Conservation (phyloP, 2,113 vertebrate species). For the Scytalopus superciliaris region DNA sequence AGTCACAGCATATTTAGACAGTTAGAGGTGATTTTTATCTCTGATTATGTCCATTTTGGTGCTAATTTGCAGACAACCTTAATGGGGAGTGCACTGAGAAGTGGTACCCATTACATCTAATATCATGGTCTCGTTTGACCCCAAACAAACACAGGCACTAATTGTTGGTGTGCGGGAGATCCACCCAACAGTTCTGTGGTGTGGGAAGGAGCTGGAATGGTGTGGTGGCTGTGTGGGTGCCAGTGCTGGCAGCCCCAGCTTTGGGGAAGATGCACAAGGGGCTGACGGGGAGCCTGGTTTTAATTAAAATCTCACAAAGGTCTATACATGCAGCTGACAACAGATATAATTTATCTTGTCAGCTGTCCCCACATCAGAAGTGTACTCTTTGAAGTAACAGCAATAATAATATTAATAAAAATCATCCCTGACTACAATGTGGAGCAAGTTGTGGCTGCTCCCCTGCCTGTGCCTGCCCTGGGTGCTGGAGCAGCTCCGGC, state of each 20-base stretch:
- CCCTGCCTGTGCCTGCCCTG: neutral
- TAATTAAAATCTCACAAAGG: slow-evolving; percentile 29
- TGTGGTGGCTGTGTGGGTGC: fast-evolving
- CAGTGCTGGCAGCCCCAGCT: neutral
- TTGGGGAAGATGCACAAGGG: neutral
- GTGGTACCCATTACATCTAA: fast-evolving
- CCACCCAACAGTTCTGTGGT: neutral
- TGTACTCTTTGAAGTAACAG: neutral
- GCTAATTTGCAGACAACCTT: neutral
- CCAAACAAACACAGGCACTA: fast-evolving
- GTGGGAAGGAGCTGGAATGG: neutral
- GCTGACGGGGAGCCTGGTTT: neutral
- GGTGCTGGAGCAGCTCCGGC: neutral
- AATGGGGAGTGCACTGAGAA: fast-evolving
- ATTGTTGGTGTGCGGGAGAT: neutral
- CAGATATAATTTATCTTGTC: slow-evolving; percentile 14
- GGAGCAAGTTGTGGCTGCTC: neutral
- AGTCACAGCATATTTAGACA: fast-evolving
- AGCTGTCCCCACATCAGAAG: slow-evolving; percentile 8
- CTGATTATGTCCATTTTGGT: neutral
- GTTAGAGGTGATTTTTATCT: neutral
- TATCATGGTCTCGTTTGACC: neutral
- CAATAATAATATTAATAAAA: neutral
- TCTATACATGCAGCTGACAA: neutral
- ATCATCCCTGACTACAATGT: neutral